phyloP scores from a whole-genome alignment of 2,113 vertebrate species.

The Pterocles burchelli region DNA sequence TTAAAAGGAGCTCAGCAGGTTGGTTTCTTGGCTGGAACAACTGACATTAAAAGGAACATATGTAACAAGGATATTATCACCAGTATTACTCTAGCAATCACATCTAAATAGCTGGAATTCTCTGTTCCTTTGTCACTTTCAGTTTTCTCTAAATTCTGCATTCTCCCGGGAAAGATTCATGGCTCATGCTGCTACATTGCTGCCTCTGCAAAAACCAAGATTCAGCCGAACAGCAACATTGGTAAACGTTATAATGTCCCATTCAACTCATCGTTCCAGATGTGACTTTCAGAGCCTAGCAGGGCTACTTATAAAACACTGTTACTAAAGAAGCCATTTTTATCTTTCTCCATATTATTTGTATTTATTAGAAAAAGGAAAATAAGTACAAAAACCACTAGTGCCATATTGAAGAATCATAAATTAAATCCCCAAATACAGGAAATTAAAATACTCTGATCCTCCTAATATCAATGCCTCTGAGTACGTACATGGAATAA shows the following conservation, averaged over 20 bases:
- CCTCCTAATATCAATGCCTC: neutral
- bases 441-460: constrained; percentile 46
- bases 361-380: constrained; percentile 14
- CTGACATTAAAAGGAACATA: neutral
- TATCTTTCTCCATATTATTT: constrained; percentile 35
- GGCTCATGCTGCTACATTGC: neutral
- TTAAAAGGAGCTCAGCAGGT: neutral
- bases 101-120: neutral
- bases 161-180: neutral
- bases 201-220: constrained; percentile 4
- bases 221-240: constrained; percentile 3
- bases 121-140: neutral
- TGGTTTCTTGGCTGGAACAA: neutral
- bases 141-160: neutral
- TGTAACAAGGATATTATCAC: neutral
- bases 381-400: neutral
- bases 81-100: neutral
- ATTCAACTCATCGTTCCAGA: neutral
- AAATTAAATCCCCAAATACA: constrained; percentile 20
- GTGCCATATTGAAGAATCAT: neutral
- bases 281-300: neutral
- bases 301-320: neutral
- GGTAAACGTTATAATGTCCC: neutral
- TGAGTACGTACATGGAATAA: neutral
- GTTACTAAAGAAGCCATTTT: neutral